Conservation (phyloP, 2,113 vertebrate genomes). For the Ahaetulla prasina region DNA sequence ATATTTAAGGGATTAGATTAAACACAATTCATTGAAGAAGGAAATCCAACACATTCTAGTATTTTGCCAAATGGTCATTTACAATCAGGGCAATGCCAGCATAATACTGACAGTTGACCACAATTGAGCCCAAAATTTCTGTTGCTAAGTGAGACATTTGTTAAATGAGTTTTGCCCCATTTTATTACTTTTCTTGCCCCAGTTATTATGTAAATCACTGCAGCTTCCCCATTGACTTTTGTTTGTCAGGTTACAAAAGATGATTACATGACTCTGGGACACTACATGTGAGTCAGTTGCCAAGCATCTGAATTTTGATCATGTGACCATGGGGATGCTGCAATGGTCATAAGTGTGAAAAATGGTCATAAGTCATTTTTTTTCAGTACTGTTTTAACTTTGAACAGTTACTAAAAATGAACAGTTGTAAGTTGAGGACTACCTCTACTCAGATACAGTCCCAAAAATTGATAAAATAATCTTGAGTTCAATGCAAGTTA, state of each 20-base stretch:
- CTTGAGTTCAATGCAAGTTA: not conserved
- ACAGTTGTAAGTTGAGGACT: not conserved
- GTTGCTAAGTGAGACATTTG: not conserved
- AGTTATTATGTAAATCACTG: not conserved
- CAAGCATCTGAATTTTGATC: not conserved
- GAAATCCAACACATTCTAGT: not conserved
- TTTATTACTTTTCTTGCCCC: not conserved
- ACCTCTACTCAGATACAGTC: not conserved
- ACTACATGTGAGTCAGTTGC: not conserved
- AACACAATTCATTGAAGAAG: not conserved
- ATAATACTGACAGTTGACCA: not conserved
- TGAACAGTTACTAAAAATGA: not conserved
- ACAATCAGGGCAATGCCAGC: not conserved
- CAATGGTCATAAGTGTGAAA: not conserved
- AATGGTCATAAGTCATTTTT: not conserved
- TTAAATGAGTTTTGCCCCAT: not conserved
- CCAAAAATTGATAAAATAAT: not conserved
- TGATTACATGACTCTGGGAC: not conserved
- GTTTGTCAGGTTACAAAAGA: not conserved
- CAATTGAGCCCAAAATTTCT: not conserved
- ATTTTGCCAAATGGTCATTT: not conserved
- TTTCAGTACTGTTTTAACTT: not conserved
- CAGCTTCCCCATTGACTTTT: not conserved
- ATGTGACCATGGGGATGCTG: not conserved
- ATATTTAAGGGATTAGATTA: not conserved